Base-by-base conservation (phyloP, 2,888 invertebrate genomes). In the Meghimatium bilineatum region DNA sequence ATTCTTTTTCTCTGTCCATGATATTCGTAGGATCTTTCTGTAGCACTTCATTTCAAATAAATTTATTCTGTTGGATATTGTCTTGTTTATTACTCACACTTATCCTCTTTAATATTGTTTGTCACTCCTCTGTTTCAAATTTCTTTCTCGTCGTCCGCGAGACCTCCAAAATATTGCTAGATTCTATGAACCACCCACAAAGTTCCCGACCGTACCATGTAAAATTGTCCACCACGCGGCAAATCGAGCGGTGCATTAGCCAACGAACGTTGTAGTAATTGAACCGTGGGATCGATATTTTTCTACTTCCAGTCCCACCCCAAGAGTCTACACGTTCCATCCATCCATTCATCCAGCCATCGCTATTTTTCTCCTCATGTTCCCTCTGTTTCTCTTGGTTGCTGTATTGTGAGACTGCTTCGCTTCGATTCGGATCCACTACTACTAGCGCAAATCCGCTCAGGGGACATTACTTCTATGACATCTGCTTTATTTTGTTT, bases 401-500 rank as follows among this genome's bases (percentile, higher is more conserved):
- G 38, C 78, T 78, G 63, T 66, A 38, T 26, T 67, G 49, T 67
- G 67, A 60, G 44, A 44, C 38, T 32, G 78, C 78, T 66, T 78
- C 78, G 23, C 78, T 78, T 66, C 78, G 78, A 66, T 78, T 78
- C 78, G 66, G 78, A 78, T 78, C 78, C 67, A 78, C 78, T 78
- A 78, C 60, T 34, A 66, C 67, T 67, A 38, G 78, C 78, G 44
- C 66, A 63, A 32, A 63, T 77, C 66, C 49, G 66, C 49, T 67
- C 67, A 66, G 32, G 78, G 78, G 78, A 78, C 66, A 63, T 78
- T 78, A 78, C 78, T 29, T 38, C 66, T 78, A 44, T 78, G 78
- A 78, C 78, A 78, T 78, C 78, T 78, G 78, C 66, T 66, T 78
- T 78, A 63, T 63, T 78, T 78, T 78, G 78, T 78, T 78, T 66